phyloP scores from a whole-genome alignment of 92 coral and sea anemone genomes.

The Porites evermanni region DNA sequence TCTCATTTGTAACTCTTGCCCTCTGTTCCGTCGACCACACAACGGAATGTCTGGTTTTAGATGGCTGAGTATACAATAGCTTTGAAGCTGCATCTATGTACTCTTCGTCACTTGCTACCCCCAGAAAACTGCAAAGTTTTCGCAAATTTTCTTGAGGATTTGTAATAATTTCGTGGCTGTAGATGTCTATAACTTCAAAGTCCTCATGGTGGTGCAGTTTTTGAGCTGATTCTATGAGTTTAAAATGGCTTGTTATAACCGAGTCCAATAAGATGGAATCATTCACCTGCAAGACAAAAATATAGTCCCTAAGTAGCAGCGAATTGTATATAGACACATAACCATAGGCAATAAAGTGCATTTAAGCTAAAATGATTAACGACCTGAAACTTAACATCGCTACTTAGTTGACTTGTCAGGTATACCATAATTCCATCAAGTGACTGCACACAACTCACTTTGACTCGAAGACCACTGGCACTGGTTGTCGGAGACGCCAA shows the following conservation, averaged over 20 bases:
- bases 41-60: background rate
- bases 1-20: background rate
- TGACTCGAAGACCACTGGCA: too few species aligned
- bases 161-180: conserved; percentile 12
- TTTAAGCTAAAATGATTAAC: too few species aligned
- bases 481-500: too few species aligned
- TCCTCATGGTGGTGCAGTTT: background rate
- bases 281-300: background rate
- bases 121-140: background rate
- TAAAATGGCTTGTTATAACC: background rate
- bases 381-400: too few species aligned
- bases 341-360: too few species aligned
- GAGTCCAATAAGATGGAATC: background rate
- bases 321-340: background rate
- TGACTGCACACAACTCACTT: too few species aligned
- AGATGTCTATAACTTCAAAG: conserved; percentile 2
- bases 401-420: too few species aligned
- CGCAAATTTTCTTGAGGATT: background rate
- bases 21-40: background rate
- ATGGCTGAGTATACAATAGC: background rate
- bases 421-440: too few species aligned
- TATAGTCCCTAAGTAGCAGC: background rate
- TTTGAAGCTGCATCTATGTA: background rate
- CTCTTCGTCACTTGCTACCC: background rate
- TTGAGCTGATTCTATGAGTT: background rate